Conservation (phyloP, 2,113 vertebrate species). For the Otus sunia region DNA sequence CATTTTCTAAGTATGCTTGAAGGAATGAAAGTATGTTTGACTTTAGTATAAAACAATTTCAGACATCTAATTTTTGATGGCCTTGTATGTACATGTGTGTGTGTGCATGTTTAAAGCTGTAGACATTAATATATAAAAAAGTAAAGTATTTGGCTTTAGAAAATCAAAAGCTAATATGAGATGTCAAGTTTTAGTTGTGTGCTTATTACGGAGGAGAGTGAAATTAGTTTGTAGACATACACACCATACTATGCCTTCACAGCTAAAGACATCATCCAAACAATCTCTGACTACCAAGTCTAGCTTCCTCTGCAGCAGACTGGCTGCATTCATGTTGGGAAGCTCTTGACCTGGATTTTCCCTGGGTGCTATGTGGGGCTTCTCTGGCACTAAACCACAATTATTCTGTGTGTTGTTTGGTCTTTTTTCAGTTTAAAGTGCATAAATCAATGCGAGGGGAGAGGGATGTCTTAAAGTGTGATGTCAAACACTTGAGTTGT, state of each 20-base stretch:
- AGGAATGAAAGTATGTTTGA: not conserved
- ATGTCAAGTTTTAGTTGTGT: not conserved
- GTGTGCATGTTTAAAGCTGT: not conserved
- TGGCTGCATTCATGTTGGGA: not conserved
- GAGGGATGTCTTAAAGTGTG: not conserved
- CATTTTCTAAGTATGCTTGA: not conserved
- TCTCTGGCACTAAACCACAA: not conserved
- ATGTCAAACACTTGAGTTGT: not conserved
- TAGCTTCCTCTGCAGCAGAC: not conserved
- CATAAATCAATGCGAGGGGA: not conserved
- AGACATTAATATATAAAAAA: not conserved
- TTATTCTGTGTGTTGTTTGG: not conserved
- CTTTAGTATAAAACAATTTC: not conserved
- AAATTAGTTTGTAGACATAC: not conserved
- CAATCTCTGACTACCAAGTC: not conserved
- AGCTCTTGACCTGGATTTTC: not conserved
- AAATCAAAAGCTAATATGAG: not conserved
- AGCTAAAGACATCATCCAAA: not conserved
- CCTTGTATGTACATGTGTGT: not conserved
- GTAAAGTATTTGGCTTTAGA: not conserved
- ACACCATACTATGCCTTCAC: not conserved
- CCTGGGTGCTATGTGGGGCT: not conserved
- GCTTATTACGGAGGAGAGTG: not conserved
- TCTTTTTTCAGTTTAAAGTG: not conserved
- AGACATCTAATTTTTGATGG: not conserved